Conservation (phyloP, 2,113 vertebrate genomes). For the Oryzias woworae region DNA sequence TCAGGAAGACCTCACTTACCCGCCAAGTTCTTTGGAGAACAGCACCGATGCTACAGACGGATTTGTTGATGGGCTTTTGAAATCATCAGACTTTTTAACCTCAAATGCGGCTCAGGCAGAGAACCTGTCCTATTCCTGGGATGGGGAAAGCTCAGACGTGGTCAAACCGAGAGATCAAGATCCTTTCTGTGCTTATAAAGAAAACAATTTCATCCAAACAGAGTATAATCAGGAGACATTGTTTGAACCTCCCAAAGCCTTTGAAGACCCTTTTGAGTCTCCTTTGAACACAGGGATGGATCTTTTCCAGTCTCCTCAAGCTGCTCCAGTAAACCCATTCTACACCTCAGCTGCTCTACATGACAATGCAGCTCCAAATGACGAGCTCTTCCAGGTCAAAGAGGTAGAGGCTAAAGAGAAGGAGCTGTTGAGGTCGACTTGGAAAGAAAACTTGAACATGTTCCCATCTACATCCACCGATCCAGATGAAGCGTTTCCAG, state of each 20-base stretch:
- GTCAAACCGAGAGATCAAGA: neutral
- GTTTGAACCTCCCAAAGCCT: neutral
- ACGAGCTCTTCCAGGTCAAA: neutral
- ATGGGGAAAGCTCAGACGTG: neutral
- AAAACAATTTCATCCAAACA: neutral
- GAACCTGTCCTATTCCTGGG: neutral
- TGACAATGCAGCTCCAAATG: slow-evolving; percentile 1
- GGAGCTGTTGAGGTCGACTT: neutral
- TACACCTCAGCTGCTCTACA: neutral
- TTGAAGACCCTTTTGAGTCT: slow-evolving; percentile 24
- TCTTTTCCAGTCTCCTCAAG: slow-evolving; percentile 5
- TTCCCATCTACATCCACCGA: slow-evolving; percentile 34
- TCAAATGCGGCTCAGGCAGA: neutral
- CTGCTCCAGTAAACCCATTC: neutral
- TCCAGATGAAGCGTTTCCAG: slow-evolving; percentile 29
- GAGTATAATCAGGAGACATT: neutral
- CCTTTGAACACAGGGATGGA: slow-evolving; percentile 1
- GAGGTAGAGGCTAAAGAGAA: neutral
- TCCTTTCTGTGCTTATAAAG: slow-evolving; percentile 12
- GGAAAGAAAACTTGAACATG: neutral
- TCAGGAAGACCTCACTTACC: neutral
- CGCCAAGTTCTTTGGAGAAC: neutral
- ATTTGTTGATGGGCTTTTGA: slow-evolving; percentile 1
- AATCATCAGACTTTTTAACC: slow-evolving; percentile 15
- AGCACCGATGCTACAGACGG: neutral